Percentiles rank a stretch among this genome's conserved stretches.
These are phyloP conservation scores for Coleophora deauratella DNA, from an alignment of 2,888 invertebrate genomes.

Conservation along the genomic window DNA sequence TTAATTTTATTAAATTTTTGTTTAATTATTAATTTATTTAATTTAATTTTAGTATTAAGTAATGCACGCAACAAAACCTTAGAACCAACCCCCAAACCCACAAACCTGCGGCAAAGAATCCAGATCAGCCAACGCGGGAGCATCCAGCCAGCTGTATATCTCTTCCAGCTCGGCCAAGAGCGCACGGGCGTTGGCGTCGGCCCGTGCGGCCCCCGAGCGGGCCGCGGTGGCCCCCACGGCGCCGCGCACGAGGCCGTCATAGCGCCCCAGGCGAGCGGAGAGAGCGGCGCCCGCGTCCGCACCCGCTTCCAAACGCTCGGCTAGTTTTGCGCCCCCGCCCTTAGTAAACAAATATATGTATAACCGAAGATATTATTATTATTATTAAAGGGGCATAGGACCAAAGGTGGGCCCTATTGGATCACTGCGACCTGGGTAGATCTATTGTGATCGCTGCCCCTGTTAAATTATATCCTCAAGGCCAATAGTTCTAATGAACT, in stretches of 20 bases:
- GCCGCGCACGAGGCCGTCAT: constrained; percentile 77
- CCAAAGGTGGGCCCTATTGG: no score
- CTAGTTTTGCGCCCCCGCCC: constrained; percentile 81
- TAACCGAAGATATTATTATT: not conserved
- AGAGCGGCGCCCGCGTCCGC: constrained; percentile 58
- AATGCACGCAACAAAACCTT: no score
- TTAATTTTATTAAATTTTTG: no score
- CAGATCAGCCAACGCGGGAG: constrained; percentile 43
- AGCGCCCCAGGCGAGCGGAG: constrained; percentile 49
- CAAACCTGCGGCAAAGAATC: constrained; percentile 39
- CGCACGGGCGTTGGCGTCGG: constrained; percentile 88
- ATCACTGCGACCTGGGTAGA: no score
- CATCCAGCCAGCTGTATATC: constrained; percentile 49
- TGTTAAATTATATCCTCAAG: no score
- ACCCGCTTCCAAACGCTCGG: constrained; percentile 75
- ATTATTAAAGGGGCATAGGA: no score
- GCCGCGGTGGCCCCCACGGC: constrained; percentile 6
- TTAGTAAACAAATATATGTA: not conserved
- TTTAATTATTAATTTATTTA: no score
- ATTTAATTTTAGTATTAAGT: no score
- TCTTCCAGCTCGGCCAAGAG: constrained; percentile 85
- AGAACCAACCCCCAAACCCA: no score
- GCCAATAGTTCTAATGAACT: no score
- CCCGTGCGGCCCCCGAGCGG: constrained; percentile 61
- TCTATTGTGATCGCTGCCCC: no score